A percentile compares a stretch with the other conserved stretches of the same genome.
phyloP scores from a whole-genome alignment of 2,797 vertebrate genomes.

The Amblyopsis hoosieri region DNA sequence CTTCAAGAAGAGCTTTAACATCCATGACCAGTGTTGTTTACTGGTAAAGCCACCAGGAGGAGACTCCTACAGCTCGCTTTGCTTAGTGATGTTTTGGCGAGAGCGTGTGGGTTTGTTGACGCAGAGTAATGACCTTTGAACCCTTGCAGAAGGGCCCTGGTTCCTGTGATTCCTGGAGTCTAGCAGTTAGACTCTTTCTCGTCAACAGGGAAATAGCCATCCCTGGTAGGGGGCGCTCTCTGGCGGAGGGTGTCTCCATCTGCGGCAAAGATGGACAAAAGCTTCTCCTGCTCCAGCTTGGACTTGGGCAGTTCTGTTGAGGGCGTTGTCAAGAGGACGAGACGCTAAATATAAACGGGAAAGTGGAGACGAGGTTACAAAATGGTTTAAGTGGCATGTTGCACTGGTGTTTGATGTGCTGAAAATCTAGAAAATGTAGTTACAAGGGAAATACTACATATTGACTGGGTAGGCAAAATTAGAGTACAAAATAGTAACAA shows the following conservation, averaged over 20 bases:
- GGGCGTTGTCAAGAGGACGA: slow-evolving; percentile 66
- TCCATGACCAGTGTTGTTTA: slow-evolving; percentile 24
- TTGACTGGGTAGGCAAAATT: too few relatives aligned
- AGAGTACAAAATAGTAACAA: too few relatives aligned
- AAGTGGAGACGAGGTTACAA: background rate
- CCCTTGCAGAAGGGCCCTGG: background rate
- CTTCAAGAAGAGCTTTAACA: slow-evolving; percentile 24
- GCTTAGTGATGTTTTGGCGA: slow-evolving; percentile 27
- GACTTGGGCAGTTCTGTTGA: slow-evolving; percentile 73
- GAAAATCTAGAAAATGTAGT: background rate
- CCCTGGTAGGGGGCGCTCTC: slow-evolving; percentile 59
- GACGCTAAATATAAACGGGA: slow-evolving; percentile 49
- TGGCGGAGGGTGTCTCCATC: slow-evolving; percentile 61
- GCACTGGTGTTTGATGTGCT: background rate
- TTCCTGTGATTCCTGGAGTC: slow-evolving; percentile 9
- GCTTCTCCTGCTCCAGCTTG: slow-evolving; percentile 68
- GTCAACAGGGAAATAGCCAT: slow-evolving; percentile 71
- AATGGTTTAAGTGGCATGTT: background rate
- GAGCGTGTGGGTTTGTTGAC: slow-evolving; percentile 61
- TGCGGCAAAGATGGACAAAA: slow-evolving; percentile 63
- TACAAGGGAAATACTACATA: too few relatives aligned
- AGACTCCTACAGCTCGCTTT: slow-evolving; percentile 22
- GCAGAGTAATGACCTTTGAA: slow-evolving; percentile 34
- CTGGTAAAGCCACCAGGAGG: slow-evolving; percentile 10
- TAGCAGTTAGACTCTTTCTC: slow-evolving; percentile 79